Base-by-base conservation (phyloP, 2,888 invertebrate genomes). In the Hylaea fasciaria region DNA sequence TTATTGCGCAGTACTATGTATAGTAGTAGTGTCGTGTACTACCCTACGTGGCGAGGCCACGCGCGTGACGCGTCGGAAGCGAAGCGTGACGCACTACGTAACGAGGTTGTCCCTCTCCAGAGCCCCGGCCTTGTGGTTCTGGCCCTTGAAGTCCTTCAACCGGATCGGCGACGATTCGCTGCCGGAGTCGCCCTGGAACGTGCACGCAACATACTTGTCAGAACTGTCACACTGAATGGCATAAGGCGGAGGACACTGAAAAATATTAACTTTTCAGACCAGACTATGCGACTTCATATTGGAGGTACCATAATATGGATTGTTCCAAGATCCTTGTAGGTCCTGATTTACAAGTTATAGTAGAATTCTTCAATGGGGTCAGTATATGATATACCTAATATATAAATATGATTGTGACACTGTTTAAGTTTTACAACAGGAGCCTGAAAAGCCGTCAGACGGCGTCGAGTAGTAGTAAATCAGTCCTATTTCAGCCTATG, bases 81-180 rank as follows among this genome's bases (percentile, higher is more conserved):
- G 66, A 65, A 69, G 68, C 68, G 71, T 57, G 59, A 60, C 58
- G 66, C 62, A 49, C 82, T 91, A 91, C 70, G 87, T 80, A 69
- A 91, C 91, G 59, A 92, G 77, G 70, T 83, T 86, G 70, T 86
- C 87, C 67, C 87, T 81, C 71, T 90, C 90, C 47, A 78, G 73
- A 66, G 82, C 80, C 66, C 84, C 76, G 65, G 81, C 76, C 73
- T 87, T 90, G 77, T 91, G 89, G 74, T 91, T 92, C 70, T 91
- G 91, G 56, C 86, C 80, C 73, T 89, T 92, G 77, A 91, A 92
- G 81, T 91, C 91, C 81, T 91, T 91, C 73, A 91, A 83, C 75
- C 93, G 86, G 69, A 93, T 91, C 62, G 94, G 94, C 82, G 94
- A 94, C 78, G 94, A 94, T 85, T 94, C 94, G 85, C 94, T 94